A percentile compares a stretch with the other conserved stretches of the same genome.
phyloP scores from a whole-genome alignment of 2,113 vertebrate species.

The Baryphthengus martii region DNA sequence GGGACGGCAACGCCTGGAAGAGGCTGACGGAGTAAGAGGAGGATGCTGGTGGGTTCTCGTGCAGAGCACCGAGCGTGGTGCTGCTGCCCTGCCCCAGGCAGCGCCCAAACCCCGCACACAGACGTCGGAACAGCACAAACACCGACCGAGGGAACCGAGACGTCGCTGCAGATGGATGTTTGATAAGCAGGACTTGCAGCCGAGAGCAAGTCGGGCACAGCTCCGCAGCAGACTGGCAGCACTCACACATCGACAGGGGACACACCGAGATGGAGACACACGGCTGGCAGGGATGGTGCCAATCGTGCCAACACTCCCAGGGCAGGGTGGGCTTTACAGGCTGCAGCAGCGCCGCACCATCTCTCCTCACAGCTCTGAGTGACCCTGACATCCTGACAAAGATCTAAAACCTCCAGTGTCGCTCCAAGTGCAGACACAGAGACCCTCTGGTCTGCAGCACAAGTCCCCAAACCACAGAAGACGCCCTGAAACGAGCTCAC shows the following conservation, averaged over 20 bases:
- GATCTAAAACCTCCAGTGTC: not conserved
- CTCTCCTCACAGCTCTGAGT: not conserved
- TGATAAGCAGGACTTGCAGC: too few relatives aligned
- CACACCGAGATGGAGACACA: fast-evolving
- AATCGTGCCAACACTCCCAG: fast-evolving
- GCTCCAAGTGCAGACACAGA: not conserved
- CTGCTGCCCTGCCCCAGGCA: not conserved
- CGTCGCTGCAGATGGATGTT: not conserved
- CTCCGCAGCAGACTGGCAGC: not conserved
- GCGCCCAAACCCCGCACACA: not conserved
- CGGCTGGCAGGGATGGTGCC: not conserved
- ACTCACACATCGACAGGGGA: not conserved
- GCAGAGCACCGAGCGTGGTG: not conserved
- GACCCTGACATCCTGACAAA: not conserved
- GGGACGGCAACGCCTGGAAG: not conserved
- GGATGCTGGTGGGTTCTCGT: not conserved
- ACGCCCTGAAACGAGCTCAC: not conserved
- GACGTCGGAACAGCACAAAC: not conserved
- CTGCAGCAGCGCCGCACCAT: not conserved
- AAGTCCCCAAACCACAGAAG: not conserved
- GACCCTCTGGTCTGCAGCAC: fast-evolving
- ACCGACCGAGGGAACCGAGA: not conserved
- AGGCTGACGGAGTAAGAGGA: not conserved
- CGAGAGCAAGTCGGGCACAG: not conserved
- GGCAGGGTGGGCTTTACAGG: not conserved